Evolutionary conservation across 2,797 vertebrate species (phyloP).

Genomic region (Neomorphus geoffroyi): DNA sequence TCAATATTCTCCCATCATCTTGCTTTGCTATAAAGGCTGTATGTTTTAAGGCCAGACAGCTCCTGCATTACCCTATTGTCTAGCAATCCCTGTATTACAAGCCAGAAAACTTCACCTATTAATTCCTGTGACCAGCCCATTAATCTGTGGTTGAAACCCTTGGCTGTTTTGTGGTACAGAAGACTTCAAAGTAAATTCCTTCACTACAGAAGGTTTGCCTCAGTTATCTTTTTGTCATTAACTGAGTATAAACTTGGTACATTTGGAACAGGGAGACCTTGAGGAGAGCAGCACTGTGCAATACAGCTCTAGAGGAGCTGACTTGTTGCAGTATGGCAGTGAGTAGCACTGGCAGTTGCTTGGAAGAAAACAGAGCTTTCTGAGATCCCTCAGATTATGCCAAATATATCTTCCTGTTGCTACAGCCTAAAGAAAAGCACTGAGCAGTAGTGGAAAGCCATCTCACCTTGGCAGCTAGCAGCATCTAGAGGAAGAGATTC

Average conservation of each 20-base stretch:
- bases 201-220: neutral
- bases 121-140: neutral
- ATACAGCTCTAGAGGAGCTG: neutral
- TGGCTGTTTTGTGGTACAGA: neutral
- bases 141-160: neutral
- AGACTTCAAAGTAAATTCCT: neutral
- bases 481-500: constrained; percentile 73
- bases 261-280: neutral
- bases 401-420: neutral
- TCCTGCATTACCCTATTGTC: neutral
- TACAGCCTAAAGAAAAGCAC: neutral
- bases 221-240: neutral
- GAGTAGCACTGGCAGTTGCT: neutral
- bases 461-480: constrained; percentile 77
- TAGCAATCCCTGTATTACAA: neutral
- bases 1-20: neutral
- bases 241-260: neutral
- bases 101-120: neutral
- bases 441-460: constrained; percentile 6
- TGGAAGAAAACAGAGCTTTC: neutral
- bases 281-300: neutral
- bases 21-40: neutral
- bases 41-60: neutral
- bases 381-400: neutral
- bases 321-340: neutral